Percentiles rank a stretch among this genome's conserved stretches.
Conservation (phyloP, 2,113 vertebrate genomes). For the Eulemur rufifrons region DNA sequence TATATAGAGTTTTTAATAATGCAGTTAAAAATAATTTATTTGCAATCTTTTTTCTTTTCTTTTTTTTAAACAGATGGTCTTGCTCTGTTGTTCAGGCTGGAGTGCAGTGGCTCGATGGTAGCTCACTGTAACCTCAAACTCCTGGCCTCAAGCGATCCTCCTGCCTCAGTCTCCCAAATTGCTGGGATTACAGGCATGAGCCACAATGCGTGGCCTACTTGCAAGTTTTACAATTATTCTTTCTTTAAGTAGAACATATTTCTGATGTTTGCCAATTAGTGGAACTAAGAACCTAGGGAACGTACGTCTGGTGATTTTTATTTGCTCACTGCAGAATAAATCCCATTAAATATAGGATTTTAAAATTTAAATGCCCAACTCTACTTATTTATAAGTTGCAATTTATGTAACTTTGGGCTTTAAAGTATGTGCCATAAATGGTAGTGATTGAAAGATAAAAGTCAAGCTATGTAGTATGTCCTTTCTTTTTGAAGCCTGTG, state of each 20-base stretch:
- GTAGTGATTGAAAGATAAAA: neutral
- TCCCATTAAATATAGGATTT: neutral
- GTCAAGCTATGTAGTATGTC: neutral
- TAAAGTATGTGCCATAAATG: neutral
- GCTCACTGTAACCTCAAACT: too few species aligned
- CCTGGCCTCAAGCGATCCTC: too few species aligned
- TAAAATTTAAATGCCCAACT: neutral
- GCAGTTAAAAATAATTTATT: neutral
- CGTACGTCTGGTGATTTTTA: neutral
- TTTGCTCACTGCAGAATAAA: neutral
- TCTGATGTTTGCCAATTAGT: neutral
- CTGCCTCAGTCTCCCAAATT: too few species aligned
- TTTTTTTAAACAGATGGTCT: too few species aligned
- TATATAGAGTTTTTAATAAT: neutral
- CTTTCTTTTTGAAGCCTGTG: neutral
- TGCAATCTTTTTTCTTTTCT: neutral
- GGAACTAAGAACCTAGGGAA: neutral
- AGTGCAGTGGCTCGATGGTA: too few species aligned
- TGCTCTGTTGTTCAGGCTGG: too few species aligned
- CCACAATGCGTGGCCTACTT: too few species aligned
- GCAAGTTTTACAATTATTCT: neutral
- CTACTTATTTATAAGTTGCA: neutral
- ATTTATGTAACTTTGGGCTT: neutral
- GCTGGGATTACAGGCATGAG: too few species aligned
- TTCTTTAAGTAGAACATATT: neutral